phyloP scores from a whole-genome alignment of 92 coral and sea anemone genomes.

The Bergia puertoricense region DNA sequence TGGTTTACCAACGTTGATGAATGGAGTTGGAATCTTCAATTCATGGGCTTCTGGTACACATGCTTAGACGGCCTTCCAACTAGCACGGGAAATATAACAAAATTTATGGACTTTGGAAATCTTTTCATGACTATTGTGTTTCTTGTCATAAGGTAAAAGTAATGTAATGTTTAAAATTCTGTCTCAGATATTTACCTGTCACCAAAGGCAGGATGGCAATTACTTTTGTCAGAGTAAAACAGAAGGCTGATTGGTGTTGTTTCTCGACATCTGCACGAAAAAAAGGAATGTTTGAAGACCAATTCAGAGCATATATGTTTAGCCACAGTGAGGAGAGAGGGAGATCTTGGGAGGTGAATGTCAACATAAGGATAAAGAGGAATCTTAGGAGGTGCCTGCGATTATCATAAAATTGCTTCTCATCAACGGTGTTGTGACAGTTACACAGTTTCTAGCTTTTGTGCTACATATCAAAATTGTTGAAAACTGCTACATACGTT shows the following conservation, averaged over 20 bases:
- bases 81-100: too few species aligned
- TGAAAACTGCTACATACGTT: too few species aligned
- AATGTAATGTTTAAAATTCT: too few species aligned
- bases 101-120: too few species aligned
- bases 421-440: neutral
- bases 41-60: too few species aligned
- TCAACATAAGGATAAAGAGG: too few species aligned
- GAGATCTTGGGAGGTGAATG: neutral
- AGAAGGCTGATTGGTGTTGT: constrained; percentile 35
- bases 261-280: constrained; percentile 16
- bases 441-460: too few species aligned
- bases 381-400: neutral
- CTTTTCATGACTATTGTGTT: too few species aligned
- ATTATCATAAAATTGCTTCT: neutral
- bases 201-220: constrained; percentile 40
- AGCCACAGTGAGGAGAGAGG: neutral
- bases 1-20: too few species aligned
- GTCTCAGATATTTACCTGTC: constrained; percentile 44
- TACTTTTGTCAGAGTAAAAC: constrained; percentile 47
- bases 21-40: too few species aligned
- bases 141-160: too few species aligned
- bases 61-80: too few species aligned
- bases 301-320: neutral
- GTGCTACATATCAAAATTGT: neutral
- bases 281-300: neutral